Conservation (phyloP, 2,113 vertebrate species). For the Apodemus sylvaticus region DNA sequence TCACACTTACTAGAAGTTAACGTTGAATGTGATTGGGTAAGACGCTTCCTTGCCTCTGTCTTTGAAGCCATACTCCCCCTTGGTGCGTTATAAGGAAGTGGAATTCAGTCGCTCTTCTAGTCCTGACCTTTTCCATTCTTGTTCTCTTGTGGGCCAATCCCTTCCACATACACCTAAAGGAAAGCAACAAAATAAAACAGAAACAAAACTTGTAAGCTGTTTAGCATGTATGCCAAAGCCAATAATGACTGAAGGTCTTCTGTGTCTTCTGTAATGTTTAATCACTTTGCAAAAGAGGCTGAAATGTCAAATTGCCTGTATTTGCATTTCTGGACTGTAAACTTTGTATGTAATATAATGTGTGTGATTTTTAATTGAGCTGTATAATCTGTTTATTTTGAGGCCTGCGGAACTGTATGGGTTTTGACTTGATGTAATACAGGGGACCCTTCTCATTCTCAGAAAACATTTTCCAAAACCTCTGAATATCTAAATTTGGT, state of each 20-base stretch:
- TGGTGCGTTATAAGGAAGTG: not conserved
- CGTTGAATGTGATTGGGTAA: not conserved
- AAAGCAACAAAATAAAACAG: not conserved
- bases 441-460: conserved; percentile 51
- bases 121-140: conserved; percentile 17
- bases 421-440: conserved; percentile 46
- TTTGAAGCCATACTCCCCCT: conserved; percentile 48
- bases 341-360: conserved; percentile 56
- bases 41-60: not conserved
- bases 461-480: conserved; percentile 28
- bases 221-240: conserved; percentile 68
- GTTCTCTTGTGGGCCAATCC: not conserved
- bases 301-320: conserved; percentile 29
- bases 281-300: not conserved
- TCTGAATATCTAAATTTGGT: conserved; percentile 36
- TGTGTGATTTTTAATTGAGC: conserved; percentile 48
- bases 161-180: not conserved
- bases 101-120: not conserved
- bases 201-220: not conserved
- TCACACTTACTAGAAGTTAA: conserved; percentile 29
- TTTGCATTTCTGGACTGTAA: conserved; percentile 27
- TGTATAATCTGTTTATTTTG: conserved; percentile 60
- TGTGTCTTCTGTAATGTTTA: not conserved
- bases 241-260: not conserved
- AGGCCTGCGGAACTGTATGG: conserved; percentile 58